These are phyloP conservation scores for Philotrypesis tridentata DNA, from an alignment of 1,140 invertebrate genomes.

Conservation along the genomic window DNA sequence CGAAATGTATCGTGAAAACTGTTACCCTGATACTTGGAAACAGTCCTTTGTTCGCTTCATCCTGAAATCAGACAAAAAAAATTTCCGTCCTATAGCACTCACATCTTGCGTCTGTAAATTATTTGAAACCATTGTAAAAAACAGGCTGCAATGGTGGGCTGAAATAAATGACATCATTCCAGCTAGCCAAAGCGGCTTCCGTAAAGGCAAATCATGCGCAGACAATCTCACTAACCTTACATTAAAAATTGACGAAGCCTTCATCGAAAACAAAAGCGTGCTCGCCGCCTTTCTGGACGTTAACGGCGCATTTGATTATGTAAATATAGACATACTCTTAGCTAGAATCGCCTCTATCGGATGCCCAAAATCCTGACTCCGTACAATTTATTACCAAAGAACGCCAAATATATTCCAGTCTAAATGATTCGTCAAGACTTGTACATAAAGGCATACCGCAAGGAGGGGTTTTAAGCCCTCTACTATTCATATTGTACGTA, in stretches of 20 bases:
- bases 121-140: constrained; percentile 48
- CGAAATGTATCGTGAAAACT: neutral
- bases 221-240: neutral
- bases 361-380: neutral
- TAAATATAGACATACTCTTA: constrained; percentile 2
- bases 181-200: neutral
- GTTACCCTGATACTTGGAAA: constrained; percentile 21
- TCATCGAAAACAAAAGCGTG: neutral
- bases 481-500: constrained; percentile 19
- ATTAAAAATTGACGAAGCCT: constrained; percentile 13
- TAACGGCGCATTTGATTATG: constrained; percentile 10
- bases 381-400: constrained; percentile 6
- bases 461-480: neutral
- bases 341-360: neutral
- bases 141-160: constrained; percentile 8
- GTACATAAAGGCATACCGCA: too few species aligned
- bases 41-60: constrained; percentile 37
- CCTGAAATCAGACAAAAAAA: constrained; percentile 36
- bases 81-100: constrained; percentile 38
- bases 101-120: constrained; percentile 44
- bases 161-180: neutral
- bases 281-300: constrained; percentile 1
- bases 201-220: constrained; percentile 15
- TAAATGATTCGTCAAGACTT: neutral
- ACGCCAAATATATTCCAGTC: neutral